A percentile compares a stretch with the other conserved stretches of the same genome.
Conservation (phyloP, 2,797 vertebrate species). For the Craterocephalus amniculus region DNA sequence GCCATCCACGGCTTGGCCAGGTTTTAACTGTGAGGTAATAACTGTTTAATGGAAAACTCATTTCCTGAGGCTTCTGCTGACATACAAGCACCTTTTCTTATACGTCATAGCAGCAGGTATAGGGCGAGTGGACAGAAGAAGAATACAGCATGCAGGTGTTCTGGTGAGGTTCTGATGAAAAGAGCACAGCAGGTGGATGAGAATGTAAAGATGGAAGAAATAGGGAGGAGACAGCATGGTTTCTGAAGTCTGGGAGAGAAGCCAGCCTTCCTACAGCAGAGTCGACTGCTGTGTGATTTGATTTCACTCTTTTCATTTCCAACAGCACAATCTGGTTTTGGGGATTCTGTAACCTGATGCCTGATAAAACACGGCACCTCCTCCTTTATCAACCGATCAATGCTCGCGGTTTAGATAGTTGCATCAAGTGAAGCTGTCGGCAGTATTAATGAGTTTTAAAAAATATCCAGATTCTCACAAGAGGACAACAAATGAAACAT, state of each 20-base stretch:
- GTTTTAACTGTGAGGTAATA: slow-evolving; percentile 57
- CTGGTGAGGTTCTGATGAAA: slow-evolving; percentile 21
- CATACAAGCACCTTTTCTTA: slow-evolving; percentile 34
- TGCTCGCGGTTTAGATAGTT: slow-evolving; percentile 21
- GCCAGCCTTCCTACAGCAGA: slow-evolving; percentile 55
- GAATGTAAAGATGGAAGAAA: slow-evolving; percentile 21
- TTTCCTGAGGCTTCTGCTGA: slow-evolving; percentile 30
- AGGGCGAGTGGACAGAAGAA: slow-evolving; percentile 24
- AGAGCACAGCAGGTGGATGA: slow-evolving; percentile 36
- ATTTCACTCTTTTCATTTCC: slow-evolving; percentile 72
- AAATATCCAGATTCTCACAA: slow-evolving; percentile 3
- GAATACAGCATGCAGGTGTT: slow-evolving; percentile 28
- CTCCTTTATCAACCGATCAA: slow-evolving; percentile 35
- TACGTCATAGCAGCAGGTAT: slow-evolving; percentile 24
- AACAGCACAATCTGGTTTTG: slow-evolving; percentile 47
- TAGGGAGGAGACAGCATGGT: slow-evolving; percentile 21
- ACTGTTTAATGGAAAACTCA: slow-evolving; percentile 58
- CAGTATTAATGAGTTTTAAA: slow-evolving; percentile 28
- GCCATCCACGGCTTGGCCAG: slow-evolving; percentile 54
- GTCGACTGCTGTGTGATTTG: slow-evolving; percentile 60
- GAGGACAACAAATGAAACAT: neutral
- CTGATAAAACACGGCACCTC: slow-evolving; percentile 26
- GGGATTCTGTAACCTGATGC: slow-evolving; percentile 42
- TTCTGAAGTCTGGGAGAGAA: slow-evolving; percentile 61
- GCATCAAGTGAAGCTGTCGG: slow-evolving; percentile 34